A percentile compares a stretch with the other conserved stretches of the same genome.
phyloP scores from a whole-genome alignment of 1,140 invertebrate species.

The Bilobella aurantiaca region DNA sequence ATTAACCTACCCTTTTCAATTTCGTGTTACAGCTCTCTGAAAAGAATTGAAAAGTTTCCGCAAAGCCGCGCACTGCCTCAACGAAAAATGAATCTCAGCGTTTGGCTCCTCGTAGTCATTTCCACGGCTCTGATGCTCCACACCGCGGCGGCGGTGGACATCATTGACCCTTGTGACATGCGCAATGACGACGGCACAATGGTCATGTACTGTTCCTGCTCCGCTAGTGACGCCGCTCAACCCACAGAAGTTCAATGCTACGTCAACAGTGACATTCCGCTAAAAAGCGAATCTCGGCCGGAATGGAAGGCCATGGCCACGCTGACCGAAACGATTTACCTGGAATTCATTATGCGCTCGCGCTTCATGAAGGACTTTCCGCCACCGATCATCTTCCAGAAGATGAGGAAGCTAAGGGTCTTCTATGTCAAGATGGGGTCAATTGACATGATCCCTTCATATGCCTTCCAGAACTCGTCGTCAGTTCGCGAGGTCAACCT shows the following conservation, averaged over 20 bases:
- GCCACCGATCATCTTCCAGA: slow-evolving; percentile 5
- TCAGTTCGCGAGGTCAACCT: slow-evolving; percentile 47
- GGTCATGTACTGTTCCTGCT: slow-evolving; percentile 10
- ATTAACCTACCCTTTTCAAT: too few relatives aligned
- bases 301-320: slow-evolving; percentile 16
- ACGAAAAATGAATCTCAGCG: too few relatives aligned
- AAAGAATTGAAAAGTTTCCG: too few relatives aligned
- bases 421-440: slow-evolving; percentile 13
- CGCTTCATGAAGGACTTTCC: slow-evolving; percentile 12
- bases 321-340: neutral
- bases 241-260: slow-evolving; percentile 9
- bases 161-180: slow-evolving; percentile 12
- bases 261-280: slow-evolving; percentile 11
- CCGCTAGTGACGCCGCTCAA: neutral
- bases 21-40: too few relatives aligned
- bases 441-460: slow-evolving; percentile 17
- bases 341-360: slow-evolving; percentile 12
- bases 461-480: slow-evolving; percentile 27
- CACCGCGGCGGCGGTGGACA: neutral
- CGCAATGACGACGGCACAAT: neutral
- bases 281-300: neutral
- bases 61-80: too few relatives aligned
- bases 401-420: slow-evolving; percentile 16
- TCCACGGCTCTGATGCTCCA: neutral
- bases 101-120: neutral